These are phyloP conservation scores for Pilophorus perplexus DNA, from an alignment of 2,888 invertebrate genomes.

Conservation along the genomic window DNA sequence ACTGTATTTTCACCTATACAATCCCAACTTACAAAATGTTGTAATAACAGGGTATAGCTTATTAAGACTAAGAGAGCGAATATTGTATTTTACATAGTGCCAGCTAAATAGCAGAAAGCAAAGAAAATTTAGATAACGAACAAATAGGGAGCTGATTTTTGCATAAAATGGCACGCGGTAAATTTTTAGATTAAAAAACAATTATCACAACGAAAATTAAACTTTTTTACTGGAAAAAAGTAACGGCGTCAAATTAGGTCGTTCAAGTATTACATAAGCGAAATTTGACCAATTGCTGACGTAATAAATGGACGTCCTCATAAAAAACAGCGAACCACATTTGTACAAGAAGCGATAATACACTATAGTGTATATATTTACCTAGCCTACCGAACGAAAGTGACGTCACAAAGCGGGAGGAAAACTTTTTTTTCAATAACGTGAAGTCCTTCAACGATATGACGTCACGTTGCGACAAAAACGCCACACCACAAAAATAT, in stretches of 20 bases:
- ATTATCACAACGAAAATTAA: conserved; percentile 20
- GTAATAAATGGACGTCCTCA: not conserved
- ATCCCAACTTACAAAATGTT: too few species aligned
- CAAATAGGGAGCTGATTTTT: too few species aligned
- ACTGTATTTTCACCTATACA: too few species aligned
- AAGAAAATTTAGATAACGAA: not conserved
- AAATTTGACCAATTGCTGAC: not conserved
- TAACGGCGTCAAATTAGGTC: too few species aligned
- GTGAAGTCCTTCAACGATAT: too few species aligned
- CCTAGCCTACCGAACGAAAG: too few species aligned
- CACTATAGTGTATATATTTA: not conserved
- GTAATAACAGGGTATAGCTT: too few species aligned
- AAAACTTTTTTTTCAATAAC: too few species aligned
- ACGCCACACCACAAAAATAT: conserved; percentile 3
- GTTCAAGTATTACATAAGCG: not conserved
- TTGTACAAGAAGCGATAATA: conserved; percentile 24
- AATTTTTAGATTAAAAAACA: conserved; percentile 27
- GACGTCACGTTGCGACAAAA: too few species aligned
- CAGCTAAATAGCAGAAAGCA: not conserved
- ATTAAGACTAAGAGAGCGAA: too few species aligned
- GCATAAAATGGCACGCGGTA: conserved; percentile 28
- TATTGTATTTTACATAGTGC: not conserved
- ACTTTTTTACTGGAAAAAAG: too few species aligned
- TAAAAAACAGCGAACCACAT: conserved; percentile 6
- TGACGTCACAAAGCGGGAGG: too few species aligned